A percentile compares a stretch with the other conserved stretches of the same genome.
Evolutionary conservation across 2,797 vertebrate genomes (phyloP).

Genomic region (Spatula versicolor): DNA sequence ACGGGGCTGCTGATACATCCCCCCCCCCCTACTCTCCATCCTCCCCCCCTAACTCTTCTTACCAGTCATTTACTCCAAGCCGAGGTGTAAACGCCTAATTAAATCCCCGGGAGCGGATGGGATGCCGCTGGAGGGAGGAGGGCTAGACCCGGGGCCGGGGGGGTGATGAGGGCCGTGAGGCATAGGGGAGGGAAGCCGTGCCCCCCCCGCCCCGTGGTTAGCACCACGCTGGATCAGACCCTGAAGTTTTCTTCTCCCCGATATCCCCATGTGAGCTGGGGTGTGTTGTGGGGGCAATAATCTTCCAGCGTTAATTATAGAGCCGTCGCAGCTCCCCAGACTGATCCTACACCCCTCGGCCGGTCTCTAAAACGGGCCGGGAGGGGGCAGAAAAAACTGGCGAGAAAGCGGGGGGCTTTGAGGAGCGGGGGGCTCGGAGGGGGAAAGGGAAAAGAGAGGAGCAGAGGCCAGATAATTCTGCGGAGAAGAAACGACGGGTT

Average conservation of each 20-base stretch:
- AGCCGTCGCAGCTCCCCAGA: background rate
- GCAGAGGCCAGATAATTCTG: background rate
- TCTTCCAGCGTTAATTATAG: background rate
- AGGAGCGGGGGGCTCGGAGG: background rate
- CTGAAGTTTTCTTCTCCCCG: background rate
- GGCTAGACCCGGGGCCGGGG: background rate
- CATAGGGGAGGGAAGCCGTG: background rate
- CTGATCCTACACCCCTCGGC: background rate
- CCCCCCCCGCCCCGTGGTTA: background rate
- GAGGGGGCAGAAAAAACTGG: background rate
- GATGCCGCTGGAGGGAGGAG: slow-evolving; percentile 49
- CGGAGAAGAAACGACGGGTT: background rate
- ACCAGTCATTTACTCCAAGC: slow-evolving; percentile 62
- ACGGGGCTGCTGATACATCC: slow-evolving; percentile 10
- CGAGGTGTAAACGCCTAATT: slow-evolving; percentile 65
- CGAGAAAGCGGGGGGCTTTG: background rate
- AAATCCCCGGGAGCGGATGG: slow-evolving; percentile 32
- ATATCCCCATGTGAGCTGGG: background rate
- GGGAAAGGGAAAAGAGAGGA: background rate
- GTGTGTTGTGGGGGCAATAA: background rate
- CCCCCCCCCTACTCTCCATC: background rate
- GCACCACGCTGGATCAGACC: background rate
- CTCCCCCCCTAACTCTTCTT: background rate
- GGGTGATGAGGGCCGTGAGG: background rate
- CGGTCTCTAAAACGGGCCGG: background rate